Conservation (phyloP, 2,888 invertebrate species). For the Lissonota sp. region DNA sequence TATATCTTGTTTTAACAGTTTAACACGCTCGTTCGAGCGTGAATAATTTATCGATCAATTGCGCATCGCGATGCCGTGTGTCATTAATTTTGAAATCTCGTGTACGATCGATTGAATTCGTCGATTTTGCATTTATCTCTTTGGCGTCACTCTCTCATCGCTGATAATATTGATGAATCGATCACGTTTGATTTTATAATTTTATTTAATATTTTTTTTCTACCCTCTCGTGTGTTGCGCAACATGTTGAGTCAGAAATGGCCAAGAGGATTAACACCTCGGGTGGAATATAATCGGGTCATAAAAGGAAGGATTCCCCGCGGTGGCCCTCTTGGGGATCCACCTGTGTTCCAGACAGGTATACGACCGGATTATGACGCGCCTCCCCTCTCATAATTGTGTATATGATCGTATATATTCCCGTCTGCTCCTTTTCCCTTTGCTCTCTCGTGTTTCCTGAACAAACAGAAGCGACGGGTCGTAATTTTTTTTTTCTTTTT, state of each 20-base stretch:
- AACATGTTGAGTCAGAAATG: conserved; percentile 33
- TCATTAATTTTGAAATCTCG: conserved; percentile 27
- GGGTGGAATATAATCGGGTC: conserved; percentile 61
- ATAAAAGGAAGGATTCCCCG: conserved; percentile 51
- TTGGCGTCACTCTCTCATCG: not conserved
- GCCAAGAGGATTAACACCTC: conserved; percentile 66
- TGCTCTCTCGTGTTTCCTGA: conserved; percentile 30
- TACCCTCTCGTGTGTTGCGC: not conserved
- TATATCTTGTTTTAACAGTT: conserved; percentile 37
- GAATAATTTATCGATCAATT: conserved; percentile 54
- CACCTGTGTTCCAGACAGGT: conserved; percentile 62
- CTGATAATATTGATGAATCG: conserved; percentile 9
- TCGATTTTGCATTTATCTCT: not conserved
- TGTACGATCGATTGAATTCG: not conserved
- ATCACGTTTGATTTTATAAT: not conserved
- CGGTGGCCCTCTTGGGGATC: conserved; percentile 39
- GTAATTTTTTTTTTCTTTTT: conserved; percentile 42
- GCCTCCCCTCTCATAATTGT: conserved; percentile 63
- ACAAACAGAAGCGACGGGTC: conserved; percentile 62
- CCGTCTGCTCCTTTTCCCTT: conserved; percentile 16
- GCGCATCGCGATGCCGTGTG: not conserved
- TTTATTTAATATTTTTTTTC: too few species aligned
- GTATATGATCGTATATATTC: conserved; percentile 19
- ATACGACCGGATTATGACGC: conserved; percentile 68
- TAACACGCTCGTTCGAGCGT: conserved; percentile 37